phyloP scores from a whole-genome alignment of 2,113 vertebrate species.

The Cygnus atratus region DNA sequence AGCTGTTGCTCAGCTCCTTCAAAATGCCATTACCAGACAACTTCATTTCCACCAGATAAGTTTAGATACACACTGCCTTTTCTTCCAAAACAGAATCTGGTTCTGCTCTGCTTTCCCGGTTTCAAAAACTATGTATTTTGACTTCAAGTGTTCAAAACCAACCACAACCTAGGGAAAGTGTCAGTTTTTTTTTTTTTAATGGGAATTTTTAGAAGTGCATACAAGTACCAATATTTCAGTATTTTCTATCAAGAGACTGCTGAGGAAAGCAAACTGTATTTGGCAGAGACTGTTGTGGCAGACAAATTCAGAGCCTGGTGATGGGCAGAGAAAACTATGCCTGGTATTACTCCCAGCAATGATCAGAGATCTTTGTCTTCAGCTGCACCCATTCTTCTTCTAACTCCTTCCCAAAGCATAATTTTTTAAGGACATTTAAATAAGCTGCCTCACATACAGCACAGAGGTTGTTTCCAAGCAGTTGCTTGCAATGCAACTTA shows the following conservation, averaged over 20 bases:
- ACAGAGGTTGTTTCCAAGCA: neutral
- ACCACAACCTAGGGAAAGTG: neutral
- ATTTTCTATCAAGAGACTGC: neutral
- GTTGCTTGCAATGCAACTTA: neutral
- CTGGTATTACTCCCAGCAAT: neutral
- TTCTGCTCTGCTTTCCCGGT: neutral
- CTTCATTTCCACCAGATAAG: neutral
- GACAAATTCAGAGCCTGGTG: neutral
- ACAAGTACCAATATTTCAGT: neutral
- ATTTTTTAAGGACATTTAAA: neutral
- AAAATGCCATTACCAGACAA: neutral
- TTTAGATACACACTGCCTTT: neutral
- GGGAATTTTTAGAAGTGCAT: neutral
- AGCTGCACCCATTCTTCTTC: neutral
- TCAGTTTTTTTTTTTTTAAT: neutral
- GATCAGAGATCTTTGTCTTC: neutral
- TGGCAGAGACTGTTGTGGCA: neutral
- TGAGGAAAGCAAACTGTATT: neutral
- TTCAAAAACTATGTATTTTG: neutral
- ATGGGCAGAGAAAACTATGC: neutral
- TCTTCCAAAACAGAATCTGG: neutral
- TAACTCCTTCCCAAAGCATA: neutral
- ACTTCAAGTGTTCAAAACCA: neutral
- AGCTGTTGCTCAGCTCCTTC: constrained; percentile 12
- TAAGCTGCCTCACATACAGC: neutral